Evolutionary conservation across 2,113 vertebrate genomes (phyloP).

Genomic region (Haliaeetus leucogaster): DNA sequence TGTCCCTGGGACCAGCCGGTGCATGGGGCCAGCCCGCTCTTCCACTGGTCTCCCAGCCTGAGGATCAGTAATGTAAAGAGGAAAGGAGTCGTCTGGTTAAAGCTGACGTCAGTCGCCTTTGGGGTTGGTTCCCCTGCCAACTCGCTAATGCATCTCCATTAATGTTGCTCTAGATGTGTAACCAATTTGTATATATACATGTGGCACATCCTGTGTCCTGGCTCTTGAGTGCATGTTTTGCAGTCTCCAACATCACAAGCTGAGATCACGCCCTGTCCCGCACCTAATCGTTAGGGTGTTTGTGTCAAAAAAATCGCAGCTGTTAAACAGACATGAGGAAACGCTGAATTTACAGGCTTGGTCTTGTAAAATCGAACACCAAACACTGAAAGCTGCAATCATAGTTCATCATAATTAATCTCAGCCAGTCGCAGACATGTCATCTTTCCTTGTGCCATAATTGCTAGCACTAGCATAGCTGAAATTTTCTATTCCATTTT

Average conservation of each 20-base stretch:
- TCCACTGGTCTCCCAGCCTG: neutral
- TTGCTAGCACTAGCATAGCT: neutral
- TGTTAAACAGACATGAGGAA: neutral
- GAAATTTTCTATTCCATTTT: neutral
- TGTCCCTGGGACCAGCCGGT: rapidly evolving
- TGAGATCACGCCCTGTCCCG: rapidly evolving
- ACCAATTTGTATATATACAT: neutral
- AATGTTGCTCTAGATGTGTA: neutral
- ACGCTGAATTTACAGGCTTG: neutral
- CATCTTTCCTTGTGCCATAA: neutral
- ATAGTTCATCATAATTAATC: neutral
- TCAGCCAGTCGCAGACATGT: neutral
- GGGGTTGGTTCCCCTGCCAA: neutral
- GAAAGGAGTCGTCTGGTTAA: neutral
- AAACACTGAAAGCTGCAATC: neutral
- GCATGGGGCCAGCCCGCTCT: neutral
- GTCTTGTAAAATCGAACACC: neutral
- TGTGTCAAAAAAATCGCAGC: neutral
- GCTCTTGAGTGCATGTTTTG: neutral
- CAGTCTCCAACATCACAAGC: neutral
- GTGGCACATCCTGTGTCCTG: neutral
- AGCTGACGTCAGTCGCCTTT: neutral
- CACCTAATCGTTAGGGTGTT: neutral
- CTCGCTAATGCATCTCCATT: rapidly evolving
- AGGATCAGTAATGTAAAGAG: neutral